A percentile compares a stretch with the other conserved stretches of the same genome.
Evolutionary conservation across 1,140 invertebrate species (phyloP).

Genomic region (Wiebesia pumilae): DNA sequence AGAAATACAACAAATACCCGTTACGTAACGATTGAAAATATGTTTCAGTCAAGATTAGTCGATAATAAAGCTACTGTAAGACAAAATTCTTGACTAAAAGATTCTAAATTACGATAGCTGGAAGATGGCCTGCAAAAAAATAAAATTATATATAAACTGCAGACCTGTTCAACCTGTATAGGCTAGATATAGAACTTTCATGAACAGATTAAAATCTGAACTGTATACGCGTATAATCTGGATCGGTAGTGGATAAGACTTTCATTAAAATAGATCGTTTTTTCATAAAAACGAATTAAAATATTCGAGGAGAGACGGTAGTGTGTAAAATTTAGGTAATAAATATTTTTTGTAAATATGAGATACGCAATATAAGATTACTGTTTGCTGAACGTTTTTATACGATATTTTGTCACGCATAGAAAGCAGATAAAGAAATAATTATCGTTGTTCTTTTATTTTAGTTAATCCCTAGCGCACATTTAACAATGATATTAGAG

Average conservation of each 20-base stretch:
- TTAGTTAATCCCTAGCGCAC: background rate
- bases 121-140: background rate
- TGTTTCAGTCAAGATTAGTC: too few relatives aligned
- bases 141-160: background rate
- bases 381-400: background rate
- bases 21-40: too few relatives aligned
- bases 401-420: background rate
- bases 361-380: background rate
- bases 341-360: background rate
- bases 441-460: background rate
- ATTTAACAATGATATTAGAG: background rate
- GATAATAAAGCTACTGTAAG: background rate
- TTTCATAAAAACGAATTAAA: too few relatives aligned
- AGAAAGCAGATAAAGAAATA: background rate
- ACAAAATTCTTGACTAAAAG: background rate
- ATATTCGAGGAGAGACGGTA: background rate
- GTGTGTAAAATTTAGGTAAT: background rate
- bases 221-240: background rate
- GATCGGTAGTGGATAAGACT: background rate
- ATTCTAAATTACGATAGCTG: background rate
- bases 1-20: background rate
- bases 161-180: background rate
- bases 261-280: slow-evolving; percentile 16
- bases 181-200: background rate
- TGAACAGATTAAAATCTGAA: background rate